Percentiles rank a stretch among this genome's conserved stretches.
These are phyloP conservation scores for Lysiphlebus fabarum DNA, from an alignment of 1,140 invertebrate species.

Conservation along the genomic window DNA sequence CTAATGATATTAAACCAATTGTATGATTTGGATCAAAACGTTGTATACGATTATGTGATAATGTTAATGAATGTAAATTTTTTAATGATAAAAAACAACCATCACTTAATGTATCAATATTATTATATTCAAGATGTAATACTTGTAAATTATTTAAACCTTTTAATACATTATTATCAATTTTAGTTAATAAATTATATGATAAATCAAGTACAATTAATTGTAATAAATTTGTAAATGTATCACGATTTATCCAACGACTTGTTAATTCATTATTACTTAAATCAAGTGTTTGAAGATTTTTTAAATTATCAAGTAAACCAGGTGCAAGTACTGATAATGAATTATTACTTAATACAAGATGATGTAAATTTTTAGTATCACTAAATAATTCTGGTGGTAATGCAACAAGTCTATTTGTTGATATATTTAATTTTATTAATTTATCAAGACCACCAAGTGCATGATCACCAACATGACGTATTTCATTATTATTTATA, in stretches of 20 bases:
- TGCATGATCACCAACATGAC: conserved; percentile 68
- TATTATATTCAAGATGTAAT: conserved; percentile 73
- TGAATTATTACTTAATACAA: conserved; percentile 79
- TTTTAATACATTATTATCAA: conserved; percentile 71
- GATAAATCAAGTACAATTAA: conserved; percentile 75
- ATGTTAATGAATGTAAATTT: conserved; percentile 72
- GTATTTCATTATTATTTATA: conserved; percentile 72
- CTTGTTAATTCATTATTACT: conserved; percentile 74
- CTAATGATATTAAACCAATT: conserved; percentile 68
- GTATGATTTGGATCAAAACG: conserved; percentile 69
- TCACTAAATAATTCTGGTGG: conserved; percentile 72
- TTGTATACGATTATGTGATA: conserved; percentile 70
- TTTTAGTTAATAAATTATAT: conserved; percentile 67
- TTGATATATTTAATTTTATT: conserved; percentile 71
- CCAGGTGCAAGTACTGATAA: conserved; percentile 73
- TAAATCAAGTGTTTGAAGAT: conserved; percentile 74
- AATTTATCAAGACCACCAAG: conserved; percentile 66
- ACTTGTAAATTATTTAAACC: conserved; percentile 74
- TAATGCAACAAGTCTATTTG: conserved; percentile 70
- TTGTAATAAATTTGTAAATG: conserved; percentile 69
- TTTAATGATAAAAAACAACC: conserved; percentile 71
- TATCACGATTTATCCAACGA: conserved; percentile 74
- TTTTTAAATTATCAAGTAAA: conserved; percentile 70
- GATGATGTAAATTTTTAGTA: conserved; percentile 64
- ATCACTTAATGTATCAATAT: conserved; percentile 68